These are phyloP conservation scores for Watsonalla binaria DNA, from an alignment of 2,888 invertebrate genomes.

Conservation along the genomic window DNA sequence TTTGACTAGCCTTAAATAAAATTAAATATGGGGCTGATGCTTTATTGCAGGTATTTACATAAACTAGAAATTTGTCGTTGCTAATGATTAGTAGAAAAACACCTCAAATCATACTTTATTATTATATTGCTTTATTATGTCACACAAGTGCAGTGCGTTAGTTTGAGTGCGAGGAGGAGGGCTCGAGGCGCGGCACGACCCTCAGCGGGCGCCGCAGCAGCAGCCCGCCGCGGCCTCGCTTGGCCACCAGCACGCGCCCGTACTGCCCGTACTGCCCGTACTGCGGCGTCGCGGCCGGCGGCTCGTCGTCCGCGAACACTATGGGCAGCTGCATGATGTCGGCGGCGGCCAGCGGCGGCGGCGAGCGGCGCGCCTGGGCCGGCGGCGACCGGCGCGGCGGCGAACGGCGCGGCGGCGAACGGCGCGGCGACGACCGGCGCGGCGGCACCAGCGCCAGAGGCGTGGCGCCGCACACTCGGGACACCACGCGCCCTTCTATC, in stretches of 20 bases:
- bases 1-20: no score
- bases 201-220: not conserved
- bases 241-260: constrained; percentile 11
- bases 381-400: constrained; percentile 30
- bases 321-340: constrained; percentile 81
- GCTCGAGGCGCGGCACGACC: not conserved
- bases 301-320: constrained; percentile 77
- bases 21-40: no score
- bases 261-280: constrained; percentile 2
- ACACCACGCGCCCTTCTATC: constrained; percentile 43
- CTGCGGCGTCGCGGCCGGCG: constrained; percentile 6
- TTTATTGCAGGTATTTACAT: no score
- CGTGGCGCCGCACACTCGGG: constrained; percentile 42
- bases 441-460: constrained; percentile 43
- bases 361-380: constrained; percentile 9
- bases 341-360: constrained; percentile 30
- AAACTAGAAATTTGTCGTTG: no score
- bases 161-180: not conserved
- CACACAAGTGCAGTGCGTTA: not conserved
- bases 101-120: no score
- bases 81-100: no score
- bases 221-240: constrained; percentile 6
- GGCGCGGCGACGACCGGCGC: constrained; percentile 19
- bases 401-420: constrained; percentile 41
- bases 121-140: no score